Evolutionary conservation across 1,140 invertebrate species (phyloP).

Genomic region (Uloborus diversus): DNA sequence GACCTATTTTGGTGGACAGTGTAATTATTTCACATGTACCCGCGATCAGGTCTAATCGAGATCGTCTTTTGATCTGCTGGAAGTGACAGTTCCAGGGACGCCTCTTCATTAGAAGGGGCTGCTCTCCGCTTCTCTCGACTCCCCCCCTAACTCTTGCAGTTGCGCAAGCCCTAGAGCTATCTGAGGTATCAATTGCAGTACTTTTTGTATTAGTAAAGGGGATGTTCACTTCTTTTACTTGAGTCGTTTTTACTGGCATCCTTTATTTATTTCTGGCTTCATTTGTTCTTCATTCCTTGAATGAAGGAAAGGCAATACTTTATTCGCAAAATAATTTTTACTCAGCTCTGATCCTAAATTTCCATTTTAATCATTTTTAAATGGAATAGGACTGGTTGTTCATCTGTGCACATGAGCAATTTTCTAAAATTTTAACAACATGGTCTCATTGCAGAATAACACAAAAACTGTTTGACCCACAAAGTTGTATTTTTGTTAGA

Average conservation of each 20-base stretch:
- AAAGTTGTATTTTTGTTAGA: too few species aligned
- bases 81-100: constrained; percentile 35
- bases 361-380: too few species aligned
- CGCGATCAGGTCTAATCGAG: constrained; percentile 52
- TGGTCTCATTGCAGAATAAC: too few species aligned
- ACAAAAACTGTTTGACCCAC: too few species aligned
- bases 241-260: background rate
- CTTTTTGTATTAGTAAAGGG: constrained; percentile 31
- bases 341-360: too few species aligned
- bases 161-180: constrained; percentile 49
- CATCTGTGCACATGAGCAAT: too few species aligned
- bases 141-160: constrained; percentile 5
- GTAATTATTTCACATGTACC: constrained; percentile 54
- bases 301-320: too few species aligned
- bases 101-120: constrained; percentile 46
- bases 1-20: constrained; percentile 53
- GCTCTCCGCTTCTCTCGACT: background rate
- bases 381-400: too few species aligned
- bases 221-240: background rate
- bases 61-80: constrained; percentile 38
- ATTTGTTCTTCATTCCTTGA: too few species aligned
- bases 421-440: too few species aligned
- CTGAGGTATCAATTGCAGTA: constrained; percentile 47
- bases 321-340: too few species aligned
- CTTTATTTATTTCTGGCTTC: background rate